A percentile compares a stretch with the other conserved stretches of the same genome.
phyloP scores from a whole-genome alignment of 1,140 invertebrate species.

The Pteromalus puparum region DNA sequence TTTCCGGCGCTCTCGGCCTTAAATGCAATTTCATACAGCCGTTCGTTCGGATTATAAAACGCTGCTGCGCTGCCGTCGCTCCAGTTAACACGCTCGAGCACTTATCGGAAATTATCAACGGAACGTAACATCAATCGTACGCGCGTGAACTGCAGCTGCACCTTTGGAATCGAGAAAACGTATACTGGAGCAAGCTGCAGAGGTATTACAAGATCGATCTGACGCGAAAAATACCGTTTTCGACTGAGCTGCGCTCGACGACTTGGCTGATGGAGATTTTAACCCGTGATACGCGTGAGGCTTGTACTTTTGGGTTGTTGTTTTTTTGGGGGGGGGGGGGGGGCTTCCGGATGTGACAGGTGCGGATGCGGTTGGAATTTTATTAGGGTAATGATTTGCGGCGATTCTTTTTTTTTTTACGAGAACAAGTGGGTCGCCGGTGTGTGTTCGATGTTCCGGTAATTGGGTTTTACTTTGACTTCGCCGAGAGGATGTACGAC shows the following conservation, averaged over 20 bases:
- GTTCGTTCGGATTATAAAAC: constrained; percentile 34
- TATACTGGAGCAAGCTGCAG: not conserved
- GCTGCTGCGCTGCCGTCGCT: constrained; percentile 55
- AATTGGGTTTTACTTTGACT: no score
- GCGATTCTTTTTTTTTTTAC: no score
- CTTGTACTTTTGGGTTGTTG: no score
- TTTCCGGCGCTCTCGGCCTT: constrained; percentile 5
- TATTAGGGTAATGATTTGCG: not conserved
- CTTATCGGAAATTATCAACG: constrained; percentile 73
- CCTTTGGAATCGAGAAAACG: not conserved
- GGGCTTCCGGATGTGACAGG: not conserved
- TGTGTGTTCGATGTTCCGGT: no score
- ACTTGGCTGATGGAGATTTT: not conserved
- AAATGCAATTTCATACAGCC: constrained; percentile 15
- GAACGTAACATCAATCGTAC: constrained; percentile 69
- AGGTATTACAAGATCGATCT: not conserved
- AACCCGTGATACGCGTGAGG: not conserved
- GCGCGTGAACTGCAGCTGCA: constrained; percentile 44
- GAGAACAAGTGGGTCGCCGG: no score
- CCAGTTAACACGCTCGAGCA: constrained; percentile 69
- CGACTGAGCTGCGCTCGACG: no score
- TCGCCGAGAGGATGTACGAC: no score
- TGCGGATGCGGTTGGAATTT: not conserved
- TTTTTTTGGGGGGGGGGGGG: no score
- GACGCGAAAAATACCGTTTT: not conserved